A percentile compares a stretch with the other conserved stretches of the same genome.
These are phyloP conservation scores for Nysson spinosus DNA, from an alignment of 2,888 invertebrate species.

Conservation along the genomic window DNA sequence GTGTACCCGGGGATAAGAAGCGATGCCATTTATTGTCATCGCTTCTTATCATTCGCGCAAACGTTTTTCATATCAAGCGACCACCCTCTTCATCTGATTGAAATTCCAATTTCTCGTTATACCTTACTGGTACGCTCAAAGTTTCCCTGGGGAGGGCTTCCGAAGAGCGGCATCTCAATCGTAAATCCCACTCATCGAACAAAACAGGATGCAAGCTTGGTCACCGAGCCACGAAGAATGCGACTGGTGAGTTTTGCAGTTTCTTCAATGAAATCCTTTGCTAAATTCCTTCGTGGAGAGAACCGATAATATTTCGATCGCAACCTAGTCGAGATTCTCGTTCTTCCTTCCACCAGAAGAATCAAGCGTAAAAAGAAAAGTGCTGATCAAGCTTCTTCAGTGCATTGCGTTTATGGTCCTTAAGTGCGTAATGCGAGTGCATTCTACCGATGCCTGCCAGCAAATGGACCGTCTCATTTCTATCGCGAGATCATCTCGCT, in stretches of 20 bases:
- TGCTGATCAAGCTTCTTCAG: slow-evolving; percentile 1
- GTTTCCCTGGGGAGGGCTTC: slow-evolving; percentile 20
- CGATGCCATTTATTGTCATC: too few species aligned
- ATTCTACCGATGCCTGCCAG: slow-evolving; percentile 11
- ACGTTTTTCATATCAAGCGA: too few species aligned
- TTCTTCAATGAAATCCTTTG: slow-evolving; percentile 27
- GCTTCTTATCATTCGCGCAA: slow-evolving; percentile 11
- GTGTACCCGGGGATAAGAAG: too few species aligned
- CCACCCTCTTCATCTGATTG: too few species aligned
- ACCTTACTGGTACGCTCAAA: too few species aligned
- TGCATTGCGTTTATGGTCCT: slow-evolving; percentile 29
- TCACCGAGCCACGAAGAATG: slow-evolving; percentile 29
- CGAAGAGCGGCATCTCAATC: slow-evolving; percentile 26
- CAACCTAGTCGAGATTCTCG: slow-evolving; percentile 2
- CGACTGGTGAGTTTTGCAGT: slow-evolving; percentile 7
- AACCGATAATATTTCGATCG: background rate
- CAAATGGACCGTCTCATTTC: slow-evolving; percentile 1
- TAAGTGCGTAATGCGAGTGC: slow-evolving; percentile 18
- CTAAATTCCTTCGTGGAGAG: slow-evolving; percentile 14
- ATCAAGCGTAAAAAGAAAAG: too few species aligned
- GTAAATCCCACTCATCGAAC: slow-evolving; percentile 6
- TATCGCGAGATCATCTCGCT: slow-evolving; percentile 9
- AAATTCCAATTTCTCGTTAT: too few species aligned
- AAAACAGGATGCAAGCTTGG: slow-evolving; percentile 19
- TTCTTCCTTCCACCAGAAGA: too few species aligned